phyloP scores from a whole-genome alignment of 1,140 invertebrate genomes.

The Ylistrum balloti region DNA sequence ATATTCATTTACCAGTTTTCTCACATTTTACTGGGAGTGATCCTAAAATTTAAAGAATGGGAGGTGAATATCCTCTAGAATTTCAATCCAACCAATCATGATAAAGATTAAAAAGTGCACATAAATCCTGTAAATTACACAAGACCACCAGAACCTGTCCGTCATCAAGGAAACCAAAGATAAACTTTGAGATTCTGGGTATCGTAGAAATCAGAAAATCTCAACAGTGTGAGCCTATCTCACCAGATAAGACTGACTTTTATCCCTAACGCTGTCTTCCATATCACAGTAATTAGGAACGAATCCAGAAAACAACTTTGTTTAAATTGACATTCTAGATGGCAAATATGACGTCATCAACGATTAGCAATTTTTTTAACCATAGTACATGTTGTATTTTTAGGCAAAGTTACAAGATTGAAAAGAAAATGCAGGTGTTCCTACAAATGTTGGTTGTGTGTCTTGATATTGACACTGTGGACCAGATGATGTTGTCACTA shows the following conservation, averaged over 20 bases:
- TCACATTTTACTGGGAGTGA: not conserved
- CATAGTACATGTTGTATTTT: not conserved
- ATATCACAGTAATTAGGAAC: constrained; percentile 17
- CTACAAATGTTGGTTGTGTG: too few species aligned
- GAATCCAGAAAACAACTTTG: constrained; percentile 7
- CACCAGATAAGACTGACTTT: not conserved
- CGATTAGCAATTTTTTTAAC: not conserved
- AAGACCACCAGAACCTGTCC: constrained; percentile 5
- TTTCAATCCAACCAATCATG: not conserved
- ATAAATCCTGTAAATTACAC: constrained; percentile 27
- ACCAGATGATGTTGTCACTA: not conserved
- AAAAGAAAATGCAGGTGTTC: not conserved
- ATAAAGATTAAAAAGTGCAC: not conserved
- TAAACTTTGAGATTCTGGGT: not conserved
- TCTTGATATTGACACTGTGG: not conserved
- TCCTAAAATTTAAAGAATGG: constrained; percentile 11
- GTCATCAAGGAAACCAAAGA: not conserved
- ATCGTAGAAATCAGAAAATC: not conserved
- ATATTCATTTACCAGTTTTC: not conserved
- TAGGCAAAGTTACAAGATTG: not conserved
- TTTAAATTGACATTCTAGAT: not conserved
- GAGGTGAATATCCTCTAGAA: constrained; percentile 12
- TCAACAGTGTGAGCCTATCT: not conserved
- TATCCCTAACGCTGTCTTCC: not conserved
- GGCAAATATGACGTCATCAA: constrained; percentile 10